phyloP scores from a whole-genome alignment of 2,113 vertebrate species.

The Chloroceryle aenea region DNA sequence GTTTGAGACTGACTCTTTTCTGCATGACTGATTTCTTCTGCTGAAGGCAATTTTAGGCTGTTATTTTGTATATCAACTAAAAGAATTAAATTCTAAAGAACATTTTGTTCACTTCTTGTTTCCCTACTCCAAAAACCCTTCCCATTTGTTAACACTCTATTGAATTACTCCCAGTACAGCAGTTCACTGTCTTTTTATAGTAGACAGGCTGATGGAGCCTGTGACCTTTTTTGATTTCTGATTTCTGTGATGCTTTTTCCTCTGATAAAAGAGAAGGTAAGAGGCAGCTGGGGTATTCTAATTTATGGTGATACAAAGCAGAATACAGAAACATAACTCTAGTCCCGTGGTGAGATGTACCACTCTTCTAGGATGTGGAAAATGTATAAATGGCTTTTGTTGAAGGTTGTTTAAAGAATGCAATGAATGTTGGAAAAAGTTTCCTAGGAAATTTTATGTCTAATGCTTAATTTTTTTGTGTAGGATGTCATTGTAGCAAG shows the following conservation, averaged over 20 bases:
- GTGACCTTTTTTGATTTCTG: slow-evolving; percentile 31
- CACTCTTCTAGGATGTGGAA: neutral
- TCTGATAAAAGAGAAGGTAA: neutral
- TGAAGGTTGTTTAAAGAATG: slow-evolving; percentile 3
- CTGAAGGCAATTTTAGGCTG: neutral
- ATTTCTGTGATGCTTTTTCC: neutral
- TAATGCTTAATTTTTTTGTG: neutral
- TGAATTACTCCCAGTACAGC: slow-evolving; percentile 1
- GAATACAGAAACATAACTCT: neutral
- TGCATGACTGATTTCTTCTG: neutral
- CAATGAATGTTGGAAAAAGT: neutral
- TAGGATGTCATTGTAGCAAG: neutral
- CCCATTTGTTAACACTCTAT: neutral
- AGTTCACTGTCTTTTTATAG: slow-evolving; percentile 14
- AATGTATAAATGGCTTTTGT: slow-evolving; percentile 10
- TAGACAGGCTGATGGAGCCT: neutral
- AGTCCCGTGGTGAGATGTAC: neutral
- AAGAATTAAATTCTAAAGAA: neutral
- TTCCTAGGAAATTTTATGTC: neutral
- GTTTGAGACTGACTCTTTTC: neutral
- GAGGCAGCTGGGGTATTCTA: neutral
- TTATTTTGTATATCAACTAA: neutral
- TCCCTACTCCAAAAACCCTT: neutral
- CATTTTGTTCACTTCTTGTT: neutral
- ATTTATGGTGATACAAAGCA: slow-evolving; percentile 30